These are phyloP conservation scores for Trichonephila clavipes DNA, from an alignment of 1,140 invertebrate genomes.

Conservation along the genomic window DNA sequence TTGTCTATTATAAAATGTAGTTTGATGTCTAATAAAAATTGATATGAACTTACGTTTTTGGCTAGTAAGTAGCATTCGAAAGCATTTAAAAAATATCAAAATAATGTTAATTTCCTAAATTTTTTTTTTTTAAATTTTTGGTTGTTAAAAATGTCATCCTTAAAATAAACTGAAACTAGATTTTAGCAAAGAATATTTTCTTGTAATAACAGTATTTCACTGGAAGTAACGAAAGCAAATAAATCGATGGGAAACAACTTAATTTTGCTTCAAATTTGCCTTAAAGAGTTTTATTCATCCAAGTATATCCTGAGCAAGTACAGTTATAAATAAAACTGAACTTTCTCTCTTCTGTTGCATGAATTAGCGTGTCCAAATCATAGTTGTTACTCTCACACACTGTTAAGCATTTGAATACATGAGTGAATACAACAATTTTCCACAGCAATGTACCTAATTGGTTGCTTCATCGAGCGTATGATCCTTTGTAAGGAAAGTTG, in stretches of 20 bases:
- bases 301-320: background rate
- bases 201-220: no score
- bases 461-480: slow-evolving; percentile 26
- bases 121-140: no score
- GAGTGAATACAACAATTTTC: background rate
- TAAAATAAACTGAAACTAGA: no score
- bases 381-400: slow-evolving; percentile 43
- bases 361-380: background rate
- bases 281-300: background rate
- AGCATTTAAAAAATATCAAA: no score
- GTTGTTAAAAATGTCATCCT: no score
- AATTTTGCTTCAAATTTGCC: background rate
- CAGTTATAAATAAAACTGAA: slow-evolving; percentile 61
- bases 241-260: background rate
- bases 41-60: no score
- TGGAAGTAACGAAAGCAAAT: background rate
- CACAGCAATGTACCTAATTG: slow-evolving; percentile 17
- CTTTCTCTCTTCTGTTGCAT: slow-evolving; percentile 30
- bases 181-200: no score
- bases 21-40: no score
- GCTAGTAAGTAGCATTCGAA: no score
- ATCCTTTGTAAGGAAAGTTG: slow-evolving; percentile 35
- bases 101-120: no score
- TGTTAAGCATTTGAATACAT: slow-evolving; percentile 39
- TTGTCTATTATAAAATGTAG: no score